Evolutionary conservation across 2,113 vertebrate species (phyloP).

Genomic region (Melospiza melodia): DNA sequence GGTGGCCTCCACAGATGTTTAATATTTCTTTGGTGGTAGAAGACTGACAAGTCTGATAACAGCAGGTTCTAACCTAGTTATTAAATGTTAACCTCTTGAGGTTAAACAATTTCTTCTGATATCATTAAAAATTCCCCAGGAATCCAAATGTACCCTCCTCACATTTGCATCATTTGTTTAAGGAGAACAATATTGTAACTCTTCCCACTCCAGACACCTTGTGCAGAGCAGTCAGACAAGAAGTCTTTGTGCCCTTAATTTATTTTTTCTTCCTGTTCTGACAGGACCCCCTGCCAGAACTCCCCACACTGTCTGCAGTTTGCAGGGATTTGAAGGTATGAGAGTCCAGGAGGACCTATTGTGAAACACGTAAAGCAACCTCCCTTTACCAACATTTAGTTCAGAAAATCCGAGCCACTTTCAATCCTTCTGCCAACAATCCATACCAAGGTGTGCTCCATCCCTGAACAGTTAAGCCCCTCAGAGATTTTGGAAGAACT

Average conservation of each 20-base stretch:
- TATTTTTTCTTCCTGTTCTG: conserved; percentile 79
- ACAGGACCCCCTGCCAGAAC: conserved; percentile 73
- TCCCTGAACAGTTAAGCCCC: background rate
- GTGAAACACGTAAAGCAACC: background rate
- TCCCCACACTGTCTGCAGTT: background rate
- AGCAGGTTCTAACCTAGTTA: conserved; percentile 35
- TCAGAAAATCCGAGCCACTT: background rate
- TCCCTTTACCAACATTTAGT: background rate
- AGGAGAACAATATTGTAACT: conserved; percentile 76
- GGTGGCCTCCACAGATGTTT: background rate
- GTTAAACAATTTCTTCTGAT: conserved; percentile 70
- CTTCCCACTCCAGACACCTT: conserved; percentile 65
- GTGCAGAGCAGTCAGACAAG: conserved; percentile 81
- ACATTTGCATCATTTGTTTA: conserved; percentile 63
- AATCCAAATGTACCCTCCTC: conserved; percentile 74
- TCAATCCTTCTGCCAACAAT: background rate
- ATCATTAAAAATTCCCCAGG: conserved; percentile 79
- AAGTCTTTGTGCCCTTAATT: conserved; percentile 79
- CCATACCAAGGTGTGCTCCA: background rate
- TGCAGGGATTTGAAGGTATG: background rate
- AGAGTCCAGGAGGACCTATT: background rate
- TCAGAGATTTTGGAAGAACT: background rate
- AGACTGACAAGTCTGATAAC: conserved; percentile 7
- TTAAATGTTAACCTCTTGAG: conserved; percentile 34
- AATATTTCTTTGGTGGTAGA: background rate